Evolutionary conservation across 2,888 invertebrate genomes (phyloP), one percentile per base, ranked within the genome.

Genomic region (Adelognathus sp.): DNA sequence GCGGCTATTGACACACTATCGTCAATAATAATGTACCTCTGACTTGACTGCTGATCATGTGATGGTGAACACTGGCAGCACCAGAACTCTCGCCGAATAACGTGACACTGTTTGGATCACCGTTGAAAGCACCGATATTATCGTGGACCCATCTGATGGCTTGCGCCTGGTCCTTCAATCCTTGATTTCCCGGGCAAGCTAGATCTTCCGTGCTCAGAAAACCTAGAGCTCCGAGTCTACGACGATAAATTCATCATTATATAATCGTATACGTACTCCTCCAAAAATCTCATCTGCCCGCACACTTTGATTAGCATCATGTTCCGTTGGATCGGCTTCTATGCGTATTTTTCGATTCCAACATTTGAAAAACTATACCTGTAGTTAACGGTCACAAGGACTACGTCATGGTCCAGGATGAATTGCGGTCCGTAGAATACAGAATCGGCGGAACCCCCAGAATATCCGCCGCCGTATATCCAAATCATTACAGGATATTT

Each of bases 381-480:
- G 86, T 94, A 96, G 87, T 96, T 96, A 0, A 94, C 93, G 3
- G 94, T 93, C 0, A 96, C 95, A 6, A 95, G 92, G 7, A 96
- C 89, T 0, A 96, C 92, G 83, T 96, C 94, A 80, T 94, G 93
- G 82, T 96, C 96, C 54, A 96, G 90, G 1, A 96, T 90, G 83
- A 93, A 94, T 78, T 95, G 94, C 0, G 96, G 96, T 0, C 95
- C 95, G 85, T 96, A 96, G 92, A 94, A 95, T 1, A 92, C 88
- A 0, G 94, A 94, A 61, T 94, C 94, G 0, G 95, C 94, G 0
- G 94, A 93, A 0, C 96, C 96, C 75, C 95, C 95, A 88, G 96
- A 93, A 94, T 95, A 96, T 2, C 96, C 96, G 2, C 96, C 96
- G 0, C 95, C 95, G 75, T 95, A 95, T 76, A 95, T 92, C 92